Evolutionary conservation across 2,888 invertebrate genomes (phyloP).

Genomic region (Caenorhabditis imperialis): DNA sequence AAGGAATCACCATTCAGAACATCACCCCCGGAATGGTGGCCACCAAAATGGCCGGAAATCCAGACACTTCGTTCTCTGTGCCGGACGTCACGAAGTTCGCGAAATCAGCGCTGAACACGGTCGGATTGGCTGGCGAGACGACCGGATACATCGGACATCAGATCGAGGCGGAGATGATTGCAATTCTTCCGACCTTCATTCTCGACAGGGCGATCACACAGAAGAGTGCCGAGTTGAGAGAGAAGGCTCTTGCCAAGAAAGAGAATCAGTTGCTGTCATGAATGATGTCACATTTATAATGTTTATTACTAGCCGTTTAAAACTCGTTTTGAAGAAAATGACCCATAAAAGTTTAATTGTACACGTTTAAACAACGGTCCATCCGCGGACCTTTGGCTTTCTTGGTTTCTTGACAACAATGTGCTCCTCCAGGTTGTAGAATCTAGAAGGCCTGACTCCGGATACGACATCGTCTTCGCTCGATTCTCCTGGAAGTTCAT

Average conservation of each 20-base stretch:
- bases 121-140: slow-evolving; percentile 71
- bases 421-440: slow-evolving; percentile 37
- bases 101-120: slow-evolving; percentile 68
- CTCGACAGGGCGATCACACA: slow-evolving; percentile 57
- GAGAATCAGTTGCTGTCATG: slow-evolving; percentile 30
- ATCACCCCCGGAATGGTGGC: slow-evolving; percentile 74
- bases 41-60: slow-evolving; percentile 72
- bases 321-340: no score
- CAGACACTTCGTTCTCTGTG: slow-evolving; percentile 66
- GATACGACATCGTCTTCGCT: background rate
- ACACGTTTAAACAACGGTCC: no score
- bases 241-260: slow-evolving; percentile 67
- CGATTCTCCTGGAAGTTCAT: background rate
- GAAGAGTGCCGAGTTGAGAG: slow-evolving; percentile 61
- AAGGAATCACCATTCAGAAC: slow-evolving; percentile 78
- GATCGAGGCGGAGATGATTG: slow-evolving; percentile 64
- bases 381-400: slow-evolving; percentile 11
- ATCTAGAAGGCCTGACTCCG: background rate
- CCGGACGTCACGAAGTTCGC: slow-evolving; percentile 64
- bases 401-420: slow-evolving; percentile 14
- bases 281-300: no score
- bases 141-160: slow-evolving; percentile 73
- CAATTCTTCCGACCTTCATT: slow-evolving; percentile 63
- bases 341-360: no score
- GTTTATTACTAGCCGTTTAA: no score